Evolutionary conservation across 1,140 invertebrate genomes (phyloP), one percentile per base, ranked within the genome.

Genomic region (Brachionus sp.): DNA sequence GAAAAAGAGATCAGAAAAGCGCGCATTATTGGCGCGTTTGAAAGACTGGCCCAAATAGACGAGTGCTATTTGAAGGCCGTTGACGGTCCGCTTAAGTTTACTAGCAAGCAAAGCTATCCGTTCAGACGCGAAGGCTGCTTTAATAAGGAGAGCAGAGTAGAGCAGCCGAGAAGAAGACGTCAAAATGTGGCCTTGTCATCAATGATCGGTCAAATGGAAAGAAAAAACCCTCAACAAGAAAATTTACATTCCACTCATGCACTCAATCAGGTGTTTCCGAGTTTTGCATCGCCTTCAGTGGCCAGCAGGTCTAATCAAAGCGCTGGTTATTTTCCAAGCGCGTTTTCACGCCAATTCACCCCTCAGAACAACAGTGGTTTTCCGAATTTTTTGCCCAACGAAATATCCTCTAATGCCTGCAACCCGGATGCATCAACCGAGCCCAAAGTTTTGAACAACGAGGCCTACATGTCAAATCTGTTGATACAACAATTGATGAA

Each of bases 171-270:
- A 50, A 39, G 77, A 80, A 25, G 50, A 10, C 50, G 77, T 39
- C 77, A 80, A 66, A 80, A 80, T 66, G 23, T 80, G 19, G 77
- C 77, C 5, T 35, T 80, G 50, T 57, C 77, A 16, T 62, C 77
- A 16, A 80, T 80, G 77, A 37, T 42, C 50, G 46, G 23, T 50
- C 6, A 80, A 57, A 75, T 75, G 16, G 10, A 46, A 23, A 46
- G 46, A 25, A 75, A 57, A 23, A 7, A 9, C 0, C 50, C 50
- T 9, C 7, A 12, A 13, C 19, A 44, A 4, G 70, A 75, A 16
- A 39, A 73, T 73, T 44, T 73, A 46, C 9, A 16, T 5, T 13
- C 23, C 3, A 75, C 3, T 25, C 16, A 16, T 1, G 39, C 9
- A 42, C 9, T 73, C 16, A 75, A 35, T 37, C 35, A 37, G 3